Base-by-base conservation (phyloP, 2,888 invertebrate species). In the Thereva unica region DNA sequence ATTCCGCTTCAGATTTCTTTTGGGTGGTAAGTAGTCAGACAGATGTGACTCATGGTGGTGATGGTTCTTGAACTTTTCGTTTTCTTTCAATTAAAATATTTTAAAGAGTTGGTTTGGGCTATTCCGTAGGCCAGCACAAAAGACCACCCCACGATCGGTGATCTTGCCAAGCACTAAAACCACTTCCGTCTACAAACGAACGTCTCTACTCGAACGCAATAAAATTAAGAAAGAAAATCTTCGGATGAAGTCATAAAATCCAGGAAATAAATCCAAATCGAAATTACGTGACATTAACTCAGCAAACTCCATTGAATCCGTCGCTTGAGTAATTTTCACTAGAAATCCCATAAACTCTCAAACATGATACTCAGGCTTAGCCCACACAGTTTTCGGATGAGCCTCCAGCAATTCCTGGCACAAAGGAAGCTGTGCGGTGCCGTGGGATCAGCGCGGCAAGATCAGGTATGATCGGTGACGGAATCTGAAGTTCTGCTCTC, bases 291-390 rank as follows among this genome's bases (percentile, higher is more conserved):
- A 64, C 40, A 47, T 55, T 45, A 54, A 37, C 35, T 54, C 64
- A 55, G 40, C 42, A 64, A 64, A 55, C 54, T 38, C 9, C 45
- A 45, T 64, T 64, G 45, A 4, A 54, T 12, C 35, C n/a, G 64
- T 47, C 54, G 47, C 9, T 40, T 44, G 10, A 41, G 35, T 37
- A 40, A 23, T 55, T 53, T 64, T 54, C 54, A 45, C 23, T 47
- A 64, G 47, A 54, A 55, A 54, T 40, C 45, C 47, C 54, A 64
- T 64, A 54, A 64, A 64, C 42, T 64, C 54, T 52, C 45, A 37
- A 55, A 64, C 64, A 64, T 54, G 64, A 55, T 61, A 61, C 61
- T 61, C 40, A 50, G 35, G 3, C 50, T 6, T 38, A 61, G 40
- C 61, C 61, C 50, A 61, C 61, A 50, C 61, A 50, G 34, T 5